Conservation (phyloP, 1,140 invertebrate species). For the Drosophila bifasciata region DNA sequence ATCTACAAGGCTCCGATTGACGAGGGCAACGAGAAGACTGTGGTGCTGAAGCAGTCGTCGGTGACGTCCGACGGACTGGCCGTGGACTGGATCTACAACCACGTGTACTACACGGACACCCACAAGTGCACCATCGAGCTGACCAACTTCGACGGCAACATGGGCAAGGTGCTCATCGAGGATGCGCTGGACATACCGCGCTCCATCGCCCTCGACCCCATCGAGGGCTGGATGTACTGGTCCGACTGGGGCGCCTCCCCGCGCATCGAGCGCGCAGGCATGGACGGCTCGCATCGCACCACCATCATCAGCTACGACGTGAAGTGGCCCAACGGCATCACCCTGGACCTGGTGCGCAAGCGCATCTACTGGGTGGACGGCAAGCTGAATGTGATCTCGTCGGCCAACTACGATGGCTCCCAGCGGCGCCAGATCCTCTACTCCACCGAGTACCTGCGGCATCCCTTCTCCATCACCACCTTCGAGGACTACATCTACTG, state of each 20-base stretch:
- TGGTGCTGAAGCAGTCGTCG: slow-evolving; percentile 92
- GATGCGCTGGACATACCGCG: slow-evolving; percentile 95
- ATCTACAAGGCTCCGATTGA: slow-evolving; percentile 98
- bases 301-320: slow-evolving; percentile 95
- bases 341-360: slow-evolving; percentile 92
- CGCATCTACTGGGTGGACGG: slow-evolving; percentile 98
- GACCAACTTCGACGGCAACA: slow-evolving; percentile 94
- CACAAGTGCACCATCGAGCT: slow-evolving; percentile 95
- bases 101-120: slow-evolving; percentile 98
- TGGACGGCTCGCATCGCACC: slow-evolving; percentile 97
- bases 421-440: slow-evolving; percentile 90
- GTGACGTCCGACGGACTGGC: slow-evolving; percentile 96
- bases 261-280: slow-evolving; percentile 96
- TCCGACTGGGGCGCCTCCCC: slow-evolving; percentile 96
- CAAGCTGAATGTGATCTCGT: slow-evolving; percentile 94
- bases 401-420: slow-evolving; percentile 93
- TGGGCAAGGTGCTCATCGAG: slow-evolving; percentile 93
- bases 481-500: slow-evolving; percentile 98
- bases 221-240: slow-evolving; percentile 99
- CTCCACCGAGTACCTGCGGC: slow-evolving; percentile 89
- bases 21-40: slow-evolving; percentile 92
- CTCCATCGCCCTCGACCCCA: slow-evolving; percentile 96
- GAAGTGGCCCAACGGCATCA: slow-evolving; percentile 97
- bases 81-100: slow-evolving; percentile 98
- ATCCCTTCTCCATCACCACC: slow-evolving; percentile 96